Evolutionary conservation across 1,140 invertebrate species (phyloP).

Genomic region (Drosophila bipectinata): DNA sequence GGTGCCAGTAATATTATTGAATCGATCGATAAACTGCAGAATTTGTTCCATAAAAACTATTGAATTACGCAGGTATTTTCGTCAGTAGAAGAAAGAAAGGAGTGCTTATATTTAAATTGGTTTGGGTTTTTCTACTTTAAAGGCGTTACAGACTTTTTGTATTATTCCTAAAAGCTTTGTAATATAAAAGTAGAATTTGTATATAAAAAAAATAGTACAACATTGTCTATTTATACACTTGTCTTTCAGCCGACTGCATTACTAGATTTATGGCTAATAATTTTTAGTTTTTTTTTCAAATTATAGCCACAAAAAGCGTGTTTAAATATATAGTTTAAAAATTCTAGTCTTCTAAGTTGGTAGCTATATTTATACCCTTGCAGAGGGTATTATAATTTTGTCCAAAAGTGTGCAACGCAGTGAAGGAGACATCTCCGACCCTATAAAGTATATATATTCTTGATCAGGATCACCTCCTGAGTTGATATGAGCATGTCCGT

Average conservation of each 20-base stretch:
- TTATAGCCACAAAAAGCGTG: neutral
- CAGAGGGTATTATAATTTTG: too few species aligned
- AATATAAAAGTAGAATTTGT: neutral
- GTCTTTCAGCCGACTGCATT: neutral
- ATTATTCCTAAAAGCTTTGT: too few species aligned
- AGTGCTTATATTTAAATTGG: neutral
- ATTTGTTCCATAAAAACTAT: constrained; percentile 4
- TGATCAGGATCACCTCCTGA: too few species aligned
- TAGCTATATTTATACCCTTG: too few species aligned
- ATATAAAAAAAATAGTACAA: neutral
- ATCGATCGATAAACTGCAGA: neutral
- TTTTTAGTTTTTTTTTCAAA: neutral
- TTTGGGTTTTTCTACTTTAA: neutral
- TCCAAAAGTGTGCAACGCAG: too few species aligned
- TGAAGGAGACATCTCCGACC: too few species aligned
- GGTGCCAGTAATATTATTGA: neutral
- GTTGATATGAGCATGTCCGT: too few species aligned
- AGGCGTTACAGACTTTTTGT: too few species aligned
- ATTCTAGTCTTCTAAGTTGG: neutral
- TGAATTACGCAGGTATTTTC: neutral
- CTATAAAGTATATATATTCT: too few species aligned
- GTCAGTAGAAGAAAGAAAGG: neutral
- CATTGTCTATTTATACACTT: neutral
- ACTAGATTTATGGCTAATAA: neutral
- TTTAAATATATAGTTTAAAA: neutral